A percentile compares a stretch with the other conserved stretches of the same genome.
These are phyloP conservation scores for Dipodomys stephensi DNA, from an alignment of 2,113 vertebrate species.

Conservation along the genomic window DNA sequence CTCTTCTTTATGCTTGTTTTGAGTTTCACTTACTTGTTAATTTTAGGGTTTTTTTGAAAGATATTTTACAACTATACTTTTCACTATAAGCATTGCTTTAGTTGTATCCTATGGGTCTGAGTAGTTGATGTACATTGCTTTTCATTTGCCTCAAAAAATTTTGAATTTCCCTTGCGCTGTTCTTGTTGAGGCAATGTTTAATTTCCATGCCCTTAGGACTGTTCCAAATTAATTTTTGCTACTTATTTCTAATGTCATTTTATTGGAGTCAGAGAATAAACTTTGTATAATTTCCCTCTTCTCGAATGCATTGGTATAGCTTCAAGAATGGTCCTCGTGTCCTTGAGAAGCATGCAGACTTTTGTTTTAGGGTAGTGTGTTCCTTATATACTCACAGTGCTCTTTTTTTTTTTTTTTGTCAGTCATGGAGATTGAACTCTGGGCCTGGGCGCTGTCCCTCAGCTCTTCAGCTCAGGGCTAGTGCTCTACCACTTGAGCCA, in stretches of 20 bases:
- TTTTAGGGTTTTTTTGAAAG: conserved; percentile 4
- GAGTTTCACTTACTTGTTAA: not conserved
- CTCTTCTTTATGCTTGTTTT: not conserved
- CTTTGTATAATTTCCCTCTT: not conserved
- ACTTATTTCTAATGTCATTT: not conserved
- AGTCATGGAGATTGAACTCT: no score
- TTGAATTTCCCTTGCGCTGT: conserved; percentile 11
- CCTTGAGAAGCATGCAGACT: not conserved
- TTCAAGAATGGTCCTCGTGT: not conserved
- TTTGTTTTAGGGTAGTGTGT: not conserved
- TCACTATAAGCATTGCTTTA: not conserved
- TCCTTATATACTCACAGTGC: not conserved
- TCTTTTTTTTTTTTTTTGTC: not conserved
- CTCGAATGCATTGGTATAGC: not conserved
- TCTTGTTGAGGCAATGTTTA: not conserved
- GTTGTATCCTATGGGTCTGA: not conserved
- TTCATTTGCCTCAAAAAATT: not conserved
- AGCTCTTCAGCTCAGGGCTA: no score
- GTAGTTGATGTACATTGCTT: not conserved
- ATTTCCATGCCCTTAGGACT: not conserved
- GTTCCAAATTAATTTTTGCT: not conserved
- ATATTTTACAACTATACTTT: not conserved
- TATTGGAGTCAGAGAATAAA: not conserved
- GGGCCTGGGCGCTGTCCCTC: no score
- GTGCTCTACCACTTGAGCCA: no score